Evolutionary conservation across 37 sponge, comb jelly and placozoan genomes (phyloP).

Genomic region (Theonella swinhoei): DNA sequence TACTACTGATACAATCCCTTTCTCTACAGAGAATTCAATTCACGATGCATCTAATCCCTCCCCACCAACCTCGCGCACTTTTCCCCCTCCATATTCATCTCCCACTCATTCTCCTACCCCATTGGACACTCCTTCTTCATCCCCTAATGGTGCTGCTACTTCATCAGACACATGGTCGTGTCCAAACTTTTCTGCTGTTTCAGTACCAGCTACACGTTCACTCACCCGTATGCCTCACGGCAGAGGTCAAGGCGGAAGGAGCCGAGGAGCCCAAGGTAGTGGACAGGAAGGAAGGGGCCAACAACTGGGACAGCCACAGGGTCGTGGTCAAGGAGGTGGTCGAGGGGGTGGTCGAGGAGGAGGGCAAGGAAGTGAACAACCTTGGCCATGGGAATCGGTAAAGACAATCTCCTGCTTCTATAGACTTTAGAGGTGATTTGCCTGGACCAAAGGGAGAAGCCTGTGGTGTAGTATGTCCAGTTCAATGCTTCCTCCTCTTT

Average conservation of each 20-base stretch:
- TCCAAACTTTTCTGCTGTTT: background rate
- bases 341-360: background rate
- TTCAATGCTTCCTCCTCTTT: slow-evolving; percentile 23
- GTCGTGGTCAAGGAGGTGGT: background rate
- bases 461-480: background rate
- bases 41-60: too few relatives aligned
- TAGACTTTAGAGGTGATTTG: background rate
- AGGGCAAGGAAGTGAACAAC: background rate
- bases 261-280: background rate
- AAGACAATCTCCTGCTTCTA: background rate
- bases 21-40: too few relatives aligned
- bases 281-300: background rate
- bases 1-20: too few relatives aligned
- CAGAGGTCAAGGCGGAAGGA: background rate
- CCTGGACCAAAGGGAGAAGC: slow-evolving; percentile 16
- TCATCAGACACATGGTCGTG: background rate
- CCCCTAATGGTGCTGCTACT: background rate
- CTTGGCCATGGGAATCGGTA: background rate
- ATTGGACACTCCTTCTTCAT: too few relatives aligned
- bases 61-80: too few relatives aligned
- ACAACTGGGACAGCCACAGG: background rate
- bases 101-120: too few relatives aligned
- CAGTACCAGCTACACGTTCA: too few relatives aligned
- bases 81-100: too few relatives aligned
- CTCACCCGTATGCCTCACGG: background rate